phyloP scores from a whole-genome alignment of 2,888 invertebrate genomes.

The Galerucella nymphaeae region DNA sequence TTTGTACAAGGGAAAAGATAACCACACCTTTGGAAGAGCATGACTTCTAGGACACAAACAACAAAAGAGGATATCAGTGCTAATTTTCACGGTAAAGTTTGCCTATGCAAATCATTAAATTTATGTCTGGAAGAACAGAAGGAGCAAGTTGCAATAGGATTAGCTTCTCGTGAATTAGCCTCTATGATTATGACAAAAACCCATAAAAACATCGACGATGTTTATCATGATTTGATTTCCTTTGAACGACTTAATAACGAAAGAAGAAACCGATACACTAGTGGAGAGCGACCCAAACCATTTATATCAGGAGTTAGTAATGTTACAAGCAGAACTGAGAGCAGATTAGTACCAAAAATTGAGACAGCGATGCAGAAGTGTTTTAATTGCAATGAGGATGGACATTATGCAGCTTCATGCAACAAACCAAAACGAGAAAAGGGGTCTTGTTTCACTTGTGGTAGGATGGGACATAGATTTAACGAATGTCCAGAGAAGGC shows the following conservation, averaged over 20 bases:
- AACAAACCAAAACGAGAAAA: background rate
- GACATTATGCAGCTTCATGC: background rate
- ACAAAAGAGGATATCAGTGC: background rate
- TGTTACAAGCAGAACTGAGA: background rate
- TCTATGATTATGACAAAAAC: slow-evolving; percentile 3
- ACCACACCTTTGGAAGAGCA: background rate
- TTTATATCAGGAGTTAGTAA: background rate
- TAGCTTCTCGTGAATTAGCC: background rate
- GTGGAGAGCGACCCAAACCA: background rate
- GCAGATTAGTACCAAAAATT: background rate
- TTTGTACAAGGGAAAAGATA: background rate
- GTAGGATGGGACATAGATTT: background rate
- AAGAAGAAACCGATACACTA: background rate
- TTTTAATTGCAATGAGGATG: background rate
- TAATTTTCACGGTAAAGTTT: background rate
- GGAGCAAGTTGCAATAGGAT: background rate
- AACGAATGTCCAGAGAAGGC: background rate
- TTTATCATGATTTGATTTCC: background rate
- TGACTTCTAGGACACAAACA: slow-evolving; percentile 1
- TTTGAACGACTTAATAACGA: background rate
- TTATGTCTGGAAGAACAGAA: background rate
- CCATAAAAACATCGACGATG: background rate
- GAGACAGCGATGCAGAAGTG: background rate
- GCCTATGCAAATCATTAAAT: background rate
- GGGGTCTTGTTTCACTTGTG: background rate